These are phyloP conservation scores for Anguilla pacifica DNA, from an alignment of 2,797 vertebrate genomes.

Conservation along the genomic window DNA sequence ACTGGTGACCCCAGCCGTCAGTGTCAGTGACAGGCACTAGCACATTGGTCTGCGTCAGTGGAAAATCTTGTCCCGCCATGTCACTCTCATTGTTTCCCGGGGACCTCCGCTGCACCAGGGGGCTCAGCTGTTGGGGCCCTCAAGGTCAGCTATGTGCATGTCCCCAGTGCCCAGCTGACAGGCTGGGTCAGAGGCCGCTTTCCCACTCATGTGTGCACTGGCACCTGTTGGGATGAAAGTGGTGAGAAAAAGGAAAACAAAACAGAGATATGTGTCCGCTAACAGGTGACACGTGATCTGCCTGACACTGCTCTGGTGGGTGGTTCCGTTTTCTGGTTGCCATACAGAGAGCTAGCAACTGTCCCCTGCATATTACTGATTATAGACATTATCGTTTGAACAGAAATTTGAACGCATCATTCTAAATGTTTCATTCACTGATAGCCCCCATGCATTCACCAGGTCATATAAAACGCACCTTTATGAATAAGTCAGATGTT, in stretches of 20 bases:
- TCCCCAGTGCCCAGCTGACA: constrained; percentile 26
- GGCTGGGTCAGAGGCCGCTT: constrained; percentile 19
- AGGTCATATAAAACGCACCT: background rate
- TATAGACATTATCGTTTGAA: background rate
- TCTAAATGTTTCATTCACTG: background rate
- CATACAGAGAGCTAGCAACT: background rate
- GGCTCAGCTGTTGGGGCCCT: constrained; percentile 29
- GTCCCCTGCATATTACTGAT: background rate
- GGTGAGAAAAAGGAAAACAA: background rate
- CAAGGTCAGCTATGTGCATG: constrained; percentile 12
- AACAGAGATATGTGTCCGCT: background rate
- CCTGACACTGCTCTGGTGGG: background rate
- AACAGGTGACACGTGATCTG: constrained; percentile 26
- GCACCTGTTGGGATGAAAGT: constrained; percentile 32
- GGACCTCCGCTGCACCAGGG: background rate
- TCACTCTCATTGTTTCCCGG: constrained; percentile 19
- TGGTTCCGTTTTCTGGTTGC: background rate
- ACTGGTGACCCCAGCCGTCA: background rate
- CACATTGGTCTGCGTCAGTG: constrained; percentile 10
- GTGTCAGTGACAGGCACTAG: background rate
- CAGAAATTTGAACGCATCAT: background rate
- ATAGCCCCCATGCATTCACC: background rate
- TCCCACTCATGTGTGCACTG: background rate
- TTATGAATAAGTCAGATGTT: background rate
- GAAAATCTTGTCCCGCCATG: constrained; percentile 25